Evolutionary conservation across 2,888 invertebrate species (phyloP).

Genomic region (Odontothrips loti): DNA sequence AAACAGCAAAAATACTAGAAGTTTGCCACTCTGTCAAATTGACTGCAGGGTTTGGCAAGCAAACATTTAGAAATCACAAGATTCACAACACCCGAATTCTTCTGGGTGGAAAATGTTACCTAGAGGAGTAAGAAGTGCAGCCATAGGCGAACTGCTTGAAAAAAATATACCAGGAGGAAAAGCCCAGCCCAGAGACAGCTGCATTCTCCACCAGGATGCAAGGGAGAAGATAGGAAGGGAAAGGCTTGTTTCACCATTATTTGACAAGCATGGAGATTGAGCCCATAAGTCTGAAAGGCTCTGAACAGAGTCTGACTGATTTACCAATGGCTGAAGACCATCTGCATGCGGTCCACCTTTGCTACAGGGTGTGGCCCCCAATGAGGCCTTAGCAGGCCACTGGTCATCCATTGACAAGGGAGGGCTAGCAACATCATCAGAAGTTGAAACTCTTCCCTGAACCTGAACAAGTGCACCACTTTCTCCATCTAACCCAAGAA

Average conservation of each 20-base stretch:
- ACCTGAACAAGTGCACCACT: neutral
- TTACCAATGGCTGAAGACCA: neutral
- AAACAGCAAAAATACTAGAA: too few species aligned
- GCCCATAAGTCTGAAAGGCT: neutral
- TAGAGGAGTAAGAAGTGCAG: slow-evolving; percentile 44
- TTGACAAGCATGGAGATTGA: neutral
- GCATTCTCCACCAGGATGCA: slow-evolving; percentile 25
- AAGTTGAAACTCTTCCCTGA: neutral
- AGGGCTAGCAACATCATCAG: neutral
- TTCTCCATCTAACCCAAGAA: neutral
- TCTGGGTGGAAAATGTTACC: slow-evolving; percentile 40
- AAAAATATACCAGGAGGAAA: slow-evolving; percentile 10
- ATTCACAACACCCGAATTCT: neutral
- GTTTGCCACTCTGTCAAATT: too few species aligned
- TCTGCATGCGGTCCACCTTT: neutral
- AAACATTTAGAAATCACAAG: slow-evolving; percentile 6
- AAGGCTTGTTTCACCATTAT: neutral
- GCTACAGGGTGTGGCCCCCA: neutral
- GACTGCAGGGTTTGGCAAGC: neutral
- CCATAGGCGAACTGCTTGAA: slow-evolving; percentile 44
- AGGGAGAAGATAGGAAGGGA: slow-evolving; percentile 15
- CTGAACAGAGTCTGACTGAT: neutral
- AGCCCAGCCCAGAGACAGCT: slow-evolving; percentile 3
- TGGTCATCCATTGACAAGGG: neutral
- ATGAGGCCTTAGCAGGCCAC: neutral